Evolutionary conservation across 2,113 vertebrate species (phyloP).

Genomic region (Heteronetta atricapilla): DNA sequence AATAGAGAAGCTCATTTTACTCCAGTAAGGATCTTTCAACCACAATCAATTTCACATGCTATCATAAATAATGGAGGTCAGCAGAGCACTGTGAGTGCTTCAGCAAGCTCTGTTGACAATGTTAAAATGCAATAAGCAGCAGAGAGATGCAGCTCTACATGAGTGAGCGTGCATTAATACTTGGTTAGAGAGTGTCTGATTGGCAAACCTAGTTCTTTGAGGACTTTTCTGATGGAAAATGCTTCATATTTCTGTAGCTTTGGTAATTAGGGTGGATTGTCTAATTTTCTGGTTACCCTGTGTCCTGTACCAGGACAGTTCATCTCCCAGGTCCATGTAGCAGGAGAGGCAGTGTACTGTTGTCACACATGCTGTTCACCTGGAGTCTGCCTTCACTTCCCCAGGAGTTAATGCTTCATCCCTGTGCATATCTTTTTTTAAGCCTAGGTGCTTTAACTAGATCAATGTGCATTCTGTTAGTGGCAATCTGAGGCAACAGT

Average conservation of each 20-base stretch:
- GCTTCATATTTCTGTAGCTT: not conserved
- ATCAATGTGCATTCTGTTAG: not conserved
- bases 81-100: conserved; percentile 28
- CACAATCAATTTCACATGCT: conserved; percentile 81
- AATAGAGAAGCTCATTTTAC: conserved; percentile 85
- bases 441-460: not conserved
- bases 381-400: accelerated
- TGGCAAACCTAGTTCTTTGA: conserved; percentile 29
- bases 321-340: not conserved
- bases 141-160: conserved; percentile 21
- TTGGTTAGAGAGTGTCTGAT: conserved; percentile 57
- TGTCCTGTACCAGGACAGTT: not conserved
- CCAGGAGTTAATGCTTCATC: not conserved
- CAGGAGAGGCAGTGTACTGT: not conserved
- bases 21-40: conserved; percentile 82
- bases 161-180: conserved; percentile 46
- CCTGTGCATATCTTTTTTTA: not conserved
- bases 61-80: conserved; percentile 82
- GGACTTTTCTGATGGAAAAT: not conserved
- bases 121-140: conserved; percentile 52
- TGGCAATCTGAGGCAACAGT: not conserved
- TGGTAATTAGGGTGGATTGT: not conserved
- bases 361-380: accelerated
- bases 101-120: conserved; percentile 61
- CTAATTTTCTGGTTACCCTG: not conserved